Evolutionary conservation across 30 jellyfish, hydroid and myxozoan species (phyloP).

Genomic region (Sanderia malayensis): DNA sequence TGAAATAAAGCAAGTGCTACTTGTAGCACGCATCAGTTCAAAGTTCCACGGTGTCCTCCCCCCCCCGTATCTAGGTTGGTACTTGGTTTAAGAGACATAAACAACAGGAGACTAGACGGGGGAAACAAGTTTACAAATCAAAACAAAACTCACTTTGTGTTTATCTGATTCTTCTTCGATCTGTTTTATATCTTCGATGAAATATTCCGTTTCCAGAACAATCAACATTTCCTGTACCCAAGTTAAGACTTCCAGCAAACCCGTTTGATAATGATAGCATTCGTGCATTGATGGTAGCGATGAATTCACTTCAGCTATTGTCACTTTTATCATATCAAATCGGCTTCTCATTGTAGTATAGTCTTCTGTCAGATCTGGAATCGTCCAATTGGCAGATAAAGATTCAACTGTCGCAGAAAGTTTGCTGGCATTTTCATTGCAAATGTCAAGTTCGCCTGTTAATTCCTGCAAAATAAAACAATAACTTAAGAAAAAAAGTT

Average conservation of each 20-base stretch:
- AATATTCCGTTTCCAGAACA: conserved; percentile 43
- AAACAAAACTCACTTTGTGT: conserved; percentile 70
- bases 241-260: conserved; percentile 65
- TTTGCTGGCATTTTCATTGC: conserved; percentile 40
- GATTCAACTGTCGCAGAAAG: conserved; percentile 49
- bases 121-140: too few species aligned
- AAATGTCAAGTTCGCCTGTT: conserved; percentile 49
- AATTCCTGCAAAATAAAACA: conserved; percentile 47
- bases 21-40: too few species aligned
- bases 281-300: conserved; percentile 53
- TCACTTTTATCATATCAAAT: conserved; percentile 35
- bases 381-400: conserved; percentile 70
- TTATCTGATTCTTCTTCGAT: conserved; percentile 46
- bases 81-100: too few species aligned
- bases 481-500: too few species aligned
- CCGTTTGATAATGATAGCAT: conserved; percentile 39
- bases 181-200: conserved; percentile 50
- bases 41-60: too few species aligned
- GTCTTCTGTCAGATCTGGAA: conserved; percentile 75
- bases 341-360: conserved; percentile 35
- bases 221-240: conserved; percentile 76
- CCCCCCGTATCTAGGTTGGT: too few species aligned
- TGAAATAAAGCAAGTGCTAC: too few species aligned
- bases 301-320: conserved; percentile 32
- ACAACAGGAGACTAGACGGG: too few species aligned